These are phyloP conservation scores for Pelmatolapia mariae DNA, from an alignment of 2,113 vertebrate genomes.

Conservation along the genomic window DNA sequence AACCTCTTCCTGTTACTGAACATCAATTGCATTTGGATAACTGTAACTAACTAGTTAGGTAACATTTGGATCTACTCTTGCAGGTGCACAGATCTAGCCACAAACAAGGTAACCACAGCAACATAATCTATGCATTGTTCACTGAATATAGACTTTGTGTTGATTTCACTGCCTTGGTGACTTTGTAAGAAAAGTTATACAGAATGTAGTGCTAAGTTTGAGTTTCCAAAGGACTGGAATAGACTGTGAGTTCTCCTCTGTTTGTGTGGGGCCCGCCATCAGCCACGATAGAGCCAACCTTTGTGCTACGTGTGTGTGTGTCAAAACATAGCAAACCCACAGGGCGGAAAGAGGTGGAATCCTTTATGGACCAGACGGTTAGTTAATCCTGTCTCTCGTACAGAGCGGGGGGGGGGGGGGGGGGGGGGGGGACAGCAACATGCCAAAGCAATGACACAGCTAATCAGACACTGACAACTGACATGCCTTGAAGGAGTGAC, in stretches of 20 bases:
- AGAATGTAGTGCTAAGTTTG: background rate
- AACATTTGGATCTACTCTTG: background rate
- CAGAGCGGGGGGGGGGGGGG: conserved; percentile 21
- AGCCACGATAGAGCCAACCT: conserved; percentile 5
- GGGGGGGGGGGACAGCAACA: conserved; percentile 9
- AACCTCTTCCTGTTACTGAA: background rate
- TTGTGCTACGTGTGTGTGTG: background rate
- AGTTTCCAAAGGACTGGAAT: conserved; percentile 32
- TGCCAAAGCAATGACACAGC: conserved; percentile 21
- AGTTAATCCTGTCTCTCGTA: conserved; percentile 46
- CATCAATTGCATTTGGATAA: background rate
- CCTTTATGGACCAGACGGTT: conserved; percentile 43
- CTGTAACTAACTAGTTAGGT: background rate
- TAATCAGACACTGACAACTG: conserved; percentile 38
- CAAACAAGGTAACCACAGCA: background rate
- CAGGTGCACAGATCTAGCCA: background rate
- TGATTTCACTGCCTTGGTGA: background rate
- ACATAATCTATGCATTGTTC: background rate
- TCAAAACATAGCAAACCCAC: conserved; percentile 23
- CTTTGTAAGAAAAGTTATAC: background rate
- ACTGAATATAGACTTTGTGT: background rate
- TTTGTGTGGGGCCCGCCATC: conserved; percentile 9
- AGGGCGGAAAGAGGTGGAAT: conserved; percentile 3
- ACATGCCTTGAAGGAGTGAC: background rate
- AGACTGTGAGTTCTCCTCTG: background rate